A percentile compares a stretch with the other conserved stretches of the same genome.
These are phyloP conservation scores for Hemicentrotus pulcherrimus DNA, from an alignment of 35 echinoderm and acorn worm genomes.

Conservation along the genomic window DNA sequence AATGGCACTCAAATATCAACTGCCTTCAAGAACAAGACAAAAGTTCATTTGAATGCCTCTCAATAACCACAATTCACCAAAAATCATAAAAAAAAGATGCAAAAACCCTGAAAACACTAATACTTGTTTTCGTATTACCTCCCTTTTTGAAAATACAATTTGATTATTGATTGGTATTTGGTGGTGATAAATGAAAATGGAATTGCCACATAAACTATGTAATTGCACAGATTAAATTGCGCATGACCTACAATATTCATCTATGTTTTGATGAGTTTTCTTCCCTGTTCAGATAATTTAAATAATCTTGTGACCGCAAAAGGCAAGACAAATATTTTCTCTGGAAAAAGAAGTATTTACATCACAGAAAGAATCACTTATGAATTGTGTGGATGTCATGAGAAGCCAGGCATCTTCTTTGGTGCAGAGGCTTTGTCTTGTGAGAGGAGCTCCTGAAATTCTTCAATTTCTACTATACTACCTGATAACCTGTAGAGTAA, in stretches of 20 bases:
- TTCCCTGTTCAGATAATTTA: neutral
- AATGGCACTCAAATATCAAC: neutral
- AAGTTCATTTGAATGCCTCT: neutral
- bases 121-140: neutral
- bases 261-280: neutral
- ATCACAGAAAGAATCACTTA: neutral
- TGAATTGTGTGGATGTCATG: slow-evolving; percentile 17
- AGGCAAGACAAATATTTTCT: neutral
- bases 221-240: neutral
- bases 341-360: neutral
- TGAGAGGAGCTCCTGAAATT: slow-evolving; percentile 55
- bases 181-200: neutral
- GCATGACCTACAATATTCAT: neutral
- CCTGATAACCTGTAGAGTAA: slow-evolving; percentile 36
- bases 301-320: neutral
- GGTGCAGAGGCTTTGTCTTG: neutral
- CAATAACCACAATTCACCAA: neutral
- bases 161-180: neutral
- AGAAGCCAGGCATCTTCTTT: neutral
- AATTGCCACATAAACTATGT: neutral
- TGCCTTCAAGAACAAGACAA: neutral
- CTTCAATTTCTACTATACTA: slow-evolving; percentile 45
- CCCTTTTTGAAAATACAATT: neutral
- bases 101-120: too few relatives aligned
- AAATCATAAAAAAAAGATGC: neutral